Evolutionary conservation across 2,113 vertebrate species (phyloP), one percentile per base, ranked within the genome.

Genomic region (Chloebia gouldiae): DNA sequence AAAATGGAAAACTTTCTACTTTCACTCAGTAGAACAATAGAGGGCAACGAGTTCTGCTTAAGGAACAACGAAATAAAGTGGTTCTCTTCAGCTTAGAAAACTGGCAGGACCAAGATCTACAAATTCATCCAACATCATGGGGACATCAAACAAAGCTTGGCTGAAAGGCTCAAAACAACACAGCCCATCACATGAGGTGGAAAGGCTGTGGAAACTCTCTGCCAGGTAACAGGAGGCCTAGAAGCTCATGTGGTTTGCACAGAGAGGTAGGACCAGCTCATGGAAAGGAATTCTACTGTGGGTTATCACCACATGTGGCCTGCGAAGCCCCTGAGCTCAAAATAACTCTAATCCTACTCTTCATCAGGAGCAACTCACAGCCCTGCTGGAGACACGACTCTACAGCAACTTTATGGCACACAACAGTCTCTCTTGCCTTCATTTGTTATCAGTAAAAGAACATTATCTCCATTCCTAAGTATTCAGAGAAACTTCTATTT

Each of bases 1-100:
- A 81, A 93, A 95, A 92, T 81, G 19, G 76, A 94, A 94, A 92
- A 86, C 72, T 49, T 92, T 78, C 42, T 60, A 27, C 40, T 64
- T 94, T 86, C 40, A 65, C 31, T 69, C 23, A 31, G 44, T 7
- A 30, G 20, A 90, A 93, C 33, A 66, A 61, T 47, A 60, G 27
- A 90, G 40, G 40, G 39, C 75, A 77, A 15, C 7, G 31, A 75
- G 19, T 65, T 85, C 53, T 61, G 17, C 15, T 72, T 16, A 47
- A 79, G 18, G 42, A 92, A 54, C 18, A 69, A 61, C 9, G 8
- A 72, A 88, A 18, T 42, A 39, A 69, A 20, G n/a, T 21, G 45
- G 23, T 50, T 16, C 14, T 44, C 51, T 70, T 69, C 49, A 73
- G 20, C 45, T 77, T 33, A n/a, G 44, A 69, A 56, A 84, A 64